Evolutionary conservation across 2,888 invertebrate genomes (phyloP), one percentile per base, ranked within the genome.

Genomic region (Acrocyrtus sp.): DNA sequence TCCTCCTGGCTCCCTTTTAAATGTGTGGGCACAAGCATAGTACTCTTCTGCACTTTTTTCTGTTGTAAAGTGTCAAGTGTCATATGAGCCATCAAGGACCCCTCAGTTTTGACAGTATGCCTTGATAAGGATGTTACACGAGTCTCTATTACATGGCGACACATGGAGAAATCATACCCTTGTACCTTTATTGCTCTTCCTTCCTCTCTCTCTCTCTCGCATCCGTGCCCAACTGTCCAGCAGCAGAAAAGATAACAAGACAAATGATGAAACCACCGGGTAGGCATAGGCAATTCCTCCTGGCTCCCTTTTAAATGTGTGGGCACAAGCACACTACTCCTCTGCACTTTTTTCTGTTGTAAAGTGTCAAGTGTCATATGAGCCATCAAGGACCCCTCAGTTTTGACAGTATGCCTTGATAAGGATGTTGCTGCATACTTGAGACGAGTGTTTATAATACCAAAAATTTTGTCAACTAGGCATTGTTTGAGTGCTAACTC

Each of bases 1-100:
- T 10, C 41, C 22, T 56, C 17, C 8, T 19, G 17, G 47, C 5
- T 51, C 51, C 4, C 21, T 26, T 27, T 39, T 34, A 19, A 19
- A 39, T 17, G 53, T 56, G 41, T 22, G 10, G 24, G 39, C 15
- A 41, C 19, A 21, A 2, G 3, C 24, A 58, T 48, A 39, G 12
- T 34, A 12, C 6, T 34, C 54, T 48, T 58, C 29, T 50, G 43
- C 48, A 34, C 17, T 34, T 58, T 58, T 19, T 47, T 57, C n/a
- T n/a, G n/a, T n/a, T n/a, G n/a, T n/a, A n/a, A n/a, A n/a, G n/a
- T n/a, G n/a, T n/a, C 51, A 58, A 67, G 58, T 58, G 67, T 67
- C 58, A 39, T 67, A 57, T 67, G 51, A 67, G 58, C 58, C 47
- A 66, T 66, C 66, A 66, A 67, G 67, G 51, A 67, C 58, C 53